Evolutionary conservation across 1,140 invertebrate species (phyloP).

Genomic region (Brachystomella parvula): DNA sequence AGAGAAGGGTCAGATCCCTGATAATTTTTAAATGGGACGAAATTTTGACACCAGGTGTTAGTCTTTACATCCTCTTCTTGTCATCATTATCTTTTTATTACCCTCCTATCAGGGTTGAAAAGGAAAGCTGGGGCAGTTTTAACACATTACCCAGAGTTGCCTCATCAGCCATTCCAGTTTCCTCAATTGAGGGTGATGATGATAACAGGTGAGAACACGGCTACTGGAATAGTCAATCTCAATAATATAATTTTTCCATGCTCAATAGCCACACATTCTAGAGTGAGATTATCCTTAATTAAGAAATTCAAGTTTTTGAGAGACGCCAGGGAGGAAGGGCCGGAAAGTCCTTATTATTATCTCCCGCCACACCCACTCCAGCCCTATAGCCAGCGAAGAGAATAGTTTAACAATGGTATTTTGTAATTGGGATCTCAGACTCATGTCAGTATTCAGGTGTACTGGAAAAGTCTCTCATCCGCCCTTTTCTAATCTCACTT

Average conservation of each 20-base stretch:
- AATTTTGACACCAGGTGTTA: not conserved
- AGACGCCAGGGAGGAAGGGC: not conserved
- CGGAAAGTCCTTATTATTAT: conserved; percentile 1
- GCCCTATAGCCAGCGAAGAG: not conserved
- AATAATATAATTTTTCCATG: too few relatives aligned
- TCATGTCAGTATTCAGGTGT: not conserved
- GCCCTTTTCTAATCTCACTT: conserved; percentile 7
- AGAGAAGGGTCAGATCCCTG: too few relatives aligned
- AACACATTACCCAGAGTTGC: too few relatives aligned
- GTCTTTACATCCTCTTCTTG: not conserved
- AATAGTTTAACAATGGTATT: not conserved
- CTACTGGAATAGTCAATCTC: too few relatives aligned
- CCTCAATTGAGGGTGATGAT: too few relatives aligned
- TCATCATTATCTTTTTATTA: conserved; percentile 13
- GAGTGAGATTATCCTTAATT: conserved; percentile 6
- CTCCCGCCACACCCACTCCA: not conserved
- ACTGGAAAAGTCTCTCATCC: not conserved
- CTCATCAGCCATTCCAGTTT: too few relatives aligned
- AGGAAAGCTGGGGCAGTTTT: too few relatives aligned
- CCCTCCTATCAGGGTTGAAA: too few relatives aligned
- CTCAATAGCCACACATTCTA: too few relatives aligned
- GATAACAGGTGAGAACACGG: too few relatives aligned
- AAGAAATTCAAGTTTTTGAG: conserved; percentile 8
- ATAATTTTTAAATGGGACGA: conserved; percentile 3
- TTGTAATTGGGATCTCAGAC: conserved; percentile 6